These are phyloP conservation scores for Papio anubis DNA, from an alignment of 2,113 vertebrate species.

Conservation along the genomic window DNA sequence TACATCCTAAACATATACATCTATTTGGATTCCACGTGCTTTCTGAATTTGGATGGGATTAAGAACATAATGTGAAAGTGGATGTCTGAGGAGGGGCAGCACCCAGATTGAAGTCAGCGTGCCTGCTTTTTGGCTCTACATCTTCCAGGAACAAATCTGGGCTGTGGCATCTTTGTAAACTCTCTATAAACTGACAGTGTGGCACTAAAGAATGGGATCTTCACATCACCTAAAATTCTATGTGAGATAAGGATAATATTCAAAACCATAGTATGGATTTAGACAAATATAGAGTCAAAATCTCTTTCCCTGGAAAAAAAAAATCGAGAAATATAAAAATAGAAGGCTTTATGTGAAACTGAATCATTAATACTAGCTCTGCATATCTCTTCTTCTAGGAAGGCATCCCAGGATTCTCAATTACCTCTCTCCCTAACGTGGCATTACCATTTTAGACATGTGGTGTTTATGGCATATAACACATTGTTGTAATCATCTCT, in stretches of 20 bases:
- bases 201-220: background rate
- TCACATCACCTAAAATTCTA: background rate
- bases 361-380: background rate
- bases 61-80: background rate
- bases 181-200: background rate
- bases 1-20: too few species aligned
- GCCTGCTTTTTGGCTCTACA: background rate
- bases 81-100: background rate
- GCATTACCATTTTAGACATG: background rate
- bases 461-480: too few species aligned
- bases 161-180: background rate
- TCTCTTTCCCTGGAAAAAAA: background rate
- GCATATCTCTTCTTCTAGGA: background rate
- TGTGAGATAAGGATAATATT: background rate
- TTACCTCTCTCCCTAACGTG: background rate
- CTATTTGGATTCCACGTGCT: background rate
- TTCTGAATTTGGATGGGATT: background rate
- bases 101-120: background rate
- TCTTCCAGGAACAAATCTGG: background rate
- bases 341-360: background rate
- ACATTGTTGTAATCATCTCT: background rate
- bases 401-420: background rate
- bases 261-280: background rate
- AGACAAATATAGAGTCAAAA: background rate
- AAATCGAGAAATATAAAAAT: background rate